Evolutionary conservation across 2,797 vertebrate species (phyloP).

Genomic region (Thunnus albacares): DNA sequence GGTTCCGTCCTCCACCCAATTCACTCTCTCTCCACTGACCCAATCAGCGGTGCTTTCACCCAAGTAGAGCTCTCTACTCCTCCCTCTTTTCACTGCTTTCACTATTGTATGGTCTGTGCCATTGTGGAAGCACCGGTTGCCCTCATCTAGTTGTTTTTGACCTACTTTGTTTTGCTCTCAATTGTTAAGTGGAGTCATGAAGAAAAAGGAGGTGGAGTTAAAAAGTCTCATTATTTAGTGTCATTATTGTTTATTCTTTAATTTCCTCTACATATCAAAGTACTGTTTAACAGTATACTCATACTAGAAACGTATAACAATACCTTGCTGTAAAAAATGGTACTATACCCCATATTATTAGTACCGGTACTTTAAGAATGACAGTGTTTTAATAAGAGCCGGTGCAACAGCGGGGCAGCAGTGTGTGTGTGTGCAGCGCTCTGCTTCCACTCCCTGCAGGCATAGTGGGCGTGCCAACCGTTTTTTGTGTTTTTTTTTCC

Average conservation of each 20-base stretch:
- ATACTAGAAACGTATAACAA: too few species aligned
- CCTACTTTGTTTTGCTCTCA: slow-evolving; percentile 48
- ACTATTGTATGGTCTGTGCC: slow-evolving; percentile 9
- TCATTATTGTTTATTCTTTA: background rate
- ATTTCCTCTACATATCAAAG: too few species aligned
- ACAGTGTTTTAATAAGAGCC: too few species aligned
- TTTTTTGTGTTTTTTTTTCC: too few species aligned
- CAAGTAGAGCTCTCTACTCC: slow-evolving; percentile 1
- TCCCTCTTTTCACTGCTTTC: slow-evolving; percentile 7
- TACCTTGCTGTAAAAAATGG: too few species aligned
- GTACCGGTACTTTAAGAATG: too few species aligned
- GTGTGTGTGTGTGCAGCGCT: too few species aligned
- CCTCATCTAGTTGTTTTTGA: slow-evolving; percentile 35
- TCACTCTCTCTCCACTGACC: slow-evolving; percentile 27
- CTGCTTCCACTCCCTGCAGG: too few species aligned
- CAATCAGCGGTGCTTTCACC: slow-evolving; percentile 16
- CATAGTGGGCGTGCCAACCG: too few species aligned
- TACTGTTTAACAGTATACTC: too few species aligned
- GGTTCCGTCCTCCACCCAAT: slow-evolving; percentile 29
- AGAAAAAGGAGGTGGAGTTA: background rate
- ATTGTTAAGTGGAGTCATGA: slow-evolving; percentile 7
- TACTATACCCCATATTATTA: too few species aligned
- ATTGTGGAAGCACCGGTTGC: background rate
- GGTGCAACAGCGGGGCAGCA: too few species aligned
- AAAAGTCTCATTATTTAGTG: background rate